Evolutionary conservation across 2,797 vertebrate species (phyloP).

Genomic region (Gila robusta): DNA sequence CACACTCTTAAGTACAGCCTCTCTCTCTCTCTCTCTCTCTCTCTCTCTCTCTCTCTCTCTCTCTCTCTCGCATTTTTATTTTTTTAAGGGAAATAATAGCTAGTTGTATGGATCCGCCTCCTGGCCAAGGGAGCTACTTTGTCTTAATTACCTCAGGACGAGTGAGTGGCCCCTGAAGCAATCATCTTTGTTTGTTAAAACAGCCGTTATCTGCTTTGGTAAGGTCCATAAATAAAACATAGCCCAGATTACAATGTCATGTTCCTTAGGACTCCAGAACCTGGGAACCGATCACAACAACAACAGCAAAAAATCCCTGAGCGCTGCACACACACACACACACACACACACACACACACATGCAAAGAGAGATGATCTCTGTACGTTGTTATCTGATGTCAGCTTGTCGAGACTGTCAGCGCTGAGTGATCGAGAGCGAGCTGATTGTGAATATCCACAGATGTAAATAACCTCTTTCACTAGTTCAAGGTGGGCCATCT

Average conservation of each 20-base stretch:
- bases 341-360: conserved; percentile 45
- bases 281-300: conserved; percentile 74
- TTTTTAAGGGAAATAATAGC: conserved; percentile 66
- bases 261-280: conserved; percentile 79
- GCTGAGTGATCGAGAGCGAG: conserved; percentile 70
- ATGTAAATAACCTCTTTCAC: conserved; percentile 79
- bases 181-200: conserved; percentile 90
- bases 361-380: conserved; percentile 3
- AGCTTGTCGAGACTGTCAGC: conserved; percentile 65
- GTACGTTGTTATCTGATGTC: conserved; percentile 62
- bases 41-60: conserved; percentile 12
- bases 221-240: conserved; percentile 88
- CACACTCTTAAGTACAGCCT: conserved; percentile 21
- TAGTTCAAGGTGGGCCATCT: conserved; percentile 77
- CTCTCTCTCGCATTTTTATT: neutral
- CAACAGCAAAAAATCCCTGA: conserved; percentile 77
- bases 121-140: conserved; percentile 80
- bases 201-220: conserved; percentile 76
- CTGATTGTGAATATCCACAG: conserved; percentile 65
- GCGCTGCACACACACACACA: conserved; percentile 53
- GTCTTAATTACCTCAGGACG: conserved; percentile 88
- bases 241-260: conserved; percentile 84
- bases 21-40: conserved; percentile 14
- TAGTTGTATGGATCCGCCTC: conserved; percentile 72
- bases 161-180: conserved; percentile 84